Percentiles rank a stretch among this genome's conserved stretches.
These are phyloP conservation scores for Kryptopterus vitreolus DNA, from an alignment of 2,797 vertebrate species.

Conservation along the genomic window DNA sequence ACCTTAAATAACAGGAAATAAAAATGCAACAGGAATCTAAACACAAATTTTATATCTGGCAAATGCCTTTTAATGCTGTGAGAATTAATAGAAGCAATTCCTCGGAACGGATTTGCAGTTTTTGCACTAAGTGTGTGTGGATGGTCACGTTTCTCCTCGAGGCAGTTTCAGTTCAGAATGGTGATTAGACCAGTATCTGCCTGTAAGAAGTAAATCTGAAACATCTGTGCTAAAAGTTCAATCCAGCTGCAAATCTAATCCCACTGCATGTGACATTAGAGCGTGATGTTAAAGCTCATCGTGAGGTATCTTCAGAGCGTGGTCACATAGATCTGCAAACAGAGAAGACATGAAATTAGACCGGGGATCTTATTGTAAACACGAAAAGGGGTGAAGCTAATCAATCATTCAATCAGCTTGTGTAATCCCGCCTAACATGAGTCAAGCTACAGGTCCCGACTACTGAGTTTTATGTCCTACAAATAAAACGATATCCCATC, in stretches of 20 bases:
- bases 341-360: background rate
- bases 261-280: background rate
- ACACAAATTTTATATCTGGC: background rate
- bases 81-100: background rate
- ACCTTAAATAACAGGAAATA: constrained; percentile 22
- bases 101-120: background rate
- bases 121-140: background rate
- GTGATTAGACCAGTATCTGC: background rate
- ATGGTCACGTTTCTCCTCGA: background rate
- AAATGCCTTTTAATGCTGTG: background rate
- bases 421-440: too few relatives aligned
- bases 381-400: background rate
- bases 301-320: constrained; percentile 84
- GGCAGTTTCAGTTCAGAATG: constrained; percentile 11
- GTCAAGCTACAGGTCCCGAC: too few relatives aligned
- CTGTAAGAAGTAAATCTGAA: background rate
- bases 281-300: constrained; percentile 85
- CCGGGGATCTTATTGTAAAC: background rate
- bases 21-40: background rate
- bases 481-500: background rate
- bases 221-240: background rate
- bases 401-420: too few relatives aligned
- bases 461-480: too few relatives aligned
- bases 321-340: constrained; percentile 89
- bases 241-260: constrained; percentile 9